phyloP scores from a whole-genome alignment of 2,797 vertebrate species.

The Phalloptychus januarius region DNA sequence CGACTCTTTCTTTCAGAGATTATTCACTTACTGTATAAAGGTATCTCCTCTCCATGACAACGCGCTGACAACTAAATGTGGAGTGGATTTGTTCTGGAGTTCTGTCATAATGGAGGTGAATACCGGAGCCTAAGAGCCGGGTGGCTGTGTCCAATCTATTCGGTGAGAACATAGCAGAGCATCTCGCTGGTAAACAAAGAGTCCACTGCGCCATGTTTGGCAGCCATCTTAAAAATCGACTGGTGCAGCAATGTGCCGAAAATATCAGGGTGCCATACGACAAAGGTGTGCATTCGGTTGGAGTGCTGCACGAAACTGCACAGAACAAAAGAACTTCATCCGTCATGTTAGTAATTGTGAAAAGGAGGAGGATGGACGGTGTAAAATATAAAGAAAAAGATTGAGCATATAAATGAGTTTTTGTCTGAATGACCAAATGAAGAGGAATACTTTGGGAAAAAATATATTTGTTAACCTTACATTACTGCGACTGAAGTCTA shows the following conservation, averaged over 20 bases:
- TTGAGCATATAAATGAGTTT: background rate
- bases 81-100: conserved; percentile 75
- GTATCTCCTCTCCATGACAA: conserved; percentile 73
- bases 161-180: conserved; percentile 63
- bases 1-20: conserved; percentile 40
- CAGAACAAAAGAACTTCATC: conserved; percentile 16
- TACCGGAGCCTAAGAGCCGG: conserved; percentile 47
- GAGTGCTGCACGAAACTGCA: conserved; percentile 22
- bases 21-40: conserved; percentile 73
- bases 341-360: background rate
- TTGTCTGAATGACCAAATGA: background rate
- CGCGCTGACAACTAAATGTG: conserved; percentile 69
- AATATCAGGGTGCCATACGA: conserved; percentile 21
- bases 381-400: background rate
- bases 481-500: background rate
- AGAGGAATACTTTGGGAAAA: background rate
- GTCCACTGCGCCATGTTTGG: conserved; percentile 63
- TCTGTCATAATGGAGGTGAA: conserved; percentile 66
- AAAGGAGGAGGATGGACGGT: background rate
- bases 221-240: conserved; percentile 71
- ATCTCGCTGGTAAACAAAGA: conserved; percentile 69
- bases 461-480: background rate
- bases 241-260: conserved; percentile 26
- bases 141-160: conserved; percentile 75
- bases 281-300: conserved; percentile 20